Conservation (phyloP, 2,113 vertebrate species). For the Typhlomys cinereus region DNA sequence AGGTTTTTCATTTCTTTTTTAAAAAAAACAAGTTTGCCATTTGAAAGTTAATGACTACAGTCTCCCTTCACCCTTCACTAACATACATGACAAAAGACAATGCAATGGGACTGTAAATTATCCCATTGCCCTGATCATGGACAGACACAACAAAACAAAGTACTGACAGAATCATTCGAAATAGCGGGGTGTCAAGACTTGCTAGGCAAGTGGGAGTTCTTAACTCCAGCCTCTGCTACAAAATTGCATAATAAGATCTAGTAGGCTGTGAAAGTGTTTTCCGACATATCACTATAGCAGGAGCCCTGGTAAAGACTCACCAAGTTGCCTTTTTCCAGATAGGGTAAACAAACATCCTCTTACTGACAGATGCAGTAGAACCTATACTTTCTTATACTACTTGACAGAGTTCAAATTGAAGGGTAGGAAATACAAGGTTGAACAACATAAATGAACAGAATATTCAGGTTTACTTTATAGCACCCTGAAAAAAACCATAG, state of each 20-base stretch:
- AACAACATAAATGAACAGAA: conserved; percentile 39
- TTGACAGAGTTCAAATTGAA: conserved; percentile 45
- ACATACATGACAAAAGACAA: background rate
- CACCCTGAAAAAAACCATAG: background rate
- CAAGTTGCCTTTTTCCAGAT: conserved; percentile 51
- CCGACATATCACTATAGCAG: conserved; percentile 25
- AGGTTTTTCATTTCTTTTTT: background rate
- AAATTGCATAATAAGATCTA: conserved; percentile 56
- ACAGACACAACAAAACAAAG: conserved; percentile 55
- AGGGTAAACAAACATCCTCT: conserved; percentile 72
- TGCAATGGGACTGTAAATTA: background rate
- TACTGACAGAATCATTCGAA: conserved; percentile 7
- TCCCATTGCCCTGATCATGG: background rate
- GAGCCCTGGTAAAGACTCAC: conserved; percentile 20
- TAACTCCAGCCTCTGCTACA: conserved; percentile 42
- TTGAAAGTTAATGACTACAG: background rate
- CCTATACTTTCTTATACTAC: conserved; percentile 69
- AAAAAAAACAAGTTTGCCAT: background rate
- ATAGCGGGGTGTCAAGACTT: conserved; percentile 62
- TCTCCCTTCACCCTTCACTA: background rate
- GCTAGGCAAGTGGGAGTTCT: background rate
- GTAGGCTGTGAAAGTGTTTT: conserved; percentile 64
- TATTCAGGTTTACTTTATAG: background rate
- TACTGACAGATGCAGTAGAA: conserved; percentile 66
- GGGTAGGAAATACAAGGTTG: background rate